A percentile compares a stretch with the other conserved stretches of the same genome.
Evolutionary conservation across 2,113 vertebrate species (phyloP).

Genomic region (Thryonomys swinderianus): DNA sequence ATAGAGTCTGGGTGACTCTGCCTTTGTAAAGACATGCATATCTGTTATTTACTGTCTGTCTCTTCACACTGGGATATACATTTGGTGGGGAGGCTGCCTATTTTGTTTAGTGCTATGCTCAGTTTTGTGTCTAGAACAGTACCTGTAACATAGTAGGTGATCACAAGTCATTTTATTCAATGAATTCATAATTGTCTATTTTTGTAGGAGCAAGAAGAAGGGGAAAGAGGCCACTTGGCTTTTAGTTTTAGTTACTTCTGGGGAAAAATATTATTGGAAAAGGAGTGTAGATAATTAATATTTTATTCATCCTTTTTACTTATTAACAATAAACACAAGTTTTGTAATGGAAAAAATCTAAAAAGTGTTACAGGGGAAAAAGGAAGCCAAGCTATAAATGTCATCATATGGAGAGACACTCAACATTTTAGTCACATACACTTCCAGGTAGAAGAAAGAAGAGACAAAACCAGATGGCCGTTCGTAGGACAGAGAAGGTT

Average conservation of each 20-base stretch:
- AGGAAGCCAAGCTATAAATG: background rate
- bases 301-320: conserved; percentile 28
- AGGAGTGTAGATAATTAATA: background rate
- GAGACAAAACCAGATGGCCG: background rate
- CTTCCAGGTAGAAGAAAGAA: conserved; percentile 2
- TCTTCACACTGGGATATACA: background rate
- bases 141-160: conserved; percentile 18
- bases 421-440: background rate
- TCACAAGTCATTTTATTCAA: conserved; percentile 1
- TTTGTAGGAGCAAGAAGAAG: conserved; percentile 25
- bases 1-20: background rate
- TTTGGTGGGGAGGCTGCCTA: background rate
- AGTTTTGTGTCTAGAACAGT: background rate
- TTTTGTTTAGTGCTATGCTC: conserved; percentile 7
- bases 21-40: background rate
- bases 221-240: background rate
- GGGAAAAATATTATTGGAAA: conserved; percentile 27
- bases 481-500: background rate
- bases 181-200: conserved; percentile 4
- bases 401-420: background rate
- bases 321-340: conserved; percentile 7
- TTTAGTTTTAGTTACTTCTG: conserved; percentile 37
- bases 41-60: background rate
- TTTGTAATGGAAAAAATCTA: background rate
- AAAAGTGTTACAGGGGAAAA: conserved; percentile 8